A percentile compares a stretch with the other conserved stretches of the same genome.
These are phyloP conservation scores for Pseudopipra pipra DNA, from an alignment of 2,113 vertebrate genomes.

Conservation along the genomic window DNA sequence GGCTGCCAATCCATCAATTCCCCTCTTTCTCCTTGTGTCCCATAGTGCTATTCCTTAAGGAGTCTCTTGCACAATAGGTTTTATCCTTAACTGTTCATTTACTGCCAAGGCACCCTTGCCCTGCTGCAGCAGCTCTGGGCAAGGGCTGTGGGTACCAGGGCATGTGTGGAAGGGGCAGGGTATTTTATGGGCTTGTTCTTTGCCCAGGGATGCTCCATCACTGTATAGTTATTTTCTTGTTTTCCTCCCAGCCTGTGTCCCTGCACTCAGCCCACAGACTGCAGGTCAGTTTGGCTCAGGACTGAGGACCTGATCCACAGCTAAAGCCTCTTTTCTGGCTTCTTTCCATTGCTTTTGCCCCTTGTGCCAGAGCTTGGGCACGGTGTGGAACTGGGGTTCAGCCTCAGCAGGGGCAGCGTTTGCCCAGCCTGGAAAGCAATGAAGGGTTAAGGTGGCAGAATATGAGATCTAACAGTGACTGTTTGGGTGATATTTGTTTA, in stretches of 20 bases:
- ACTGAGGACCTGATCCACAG: neutral
- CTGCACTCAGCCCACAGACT: neutral
- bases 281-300: neutral
- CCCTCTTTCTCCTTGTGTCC: neutral
- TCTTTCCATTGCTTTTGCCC: neutral
- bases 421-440: neutral
- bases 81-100: neutral
- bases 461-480: neutral
- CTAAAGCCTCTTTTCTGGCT: neutral
- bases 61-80: neutral
- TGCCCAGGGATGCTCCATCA: neutral
- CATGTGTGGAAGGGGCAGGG: neutral
- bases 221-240: neutral
- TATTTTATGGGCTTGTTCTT: neutral
- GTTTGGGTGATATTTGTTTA: neutral
- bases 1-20: neutral
- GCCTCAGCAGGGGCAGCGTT: neutral
- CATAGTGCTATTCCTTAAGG: neutral
- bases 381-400: neutral
- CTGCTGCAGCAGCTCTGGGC: neutral
- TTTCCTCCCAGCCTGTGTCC: neutral
- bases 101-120: neutral
- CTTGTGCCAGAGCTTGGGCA: neutral
- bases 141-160: neutral
- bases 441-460: neutral